These are phyloP conservation scores for Ephialtes manifestator DNA, from an alignment of 2,888 invertebrate genomes.

Conservation along the genomic window DNA sequence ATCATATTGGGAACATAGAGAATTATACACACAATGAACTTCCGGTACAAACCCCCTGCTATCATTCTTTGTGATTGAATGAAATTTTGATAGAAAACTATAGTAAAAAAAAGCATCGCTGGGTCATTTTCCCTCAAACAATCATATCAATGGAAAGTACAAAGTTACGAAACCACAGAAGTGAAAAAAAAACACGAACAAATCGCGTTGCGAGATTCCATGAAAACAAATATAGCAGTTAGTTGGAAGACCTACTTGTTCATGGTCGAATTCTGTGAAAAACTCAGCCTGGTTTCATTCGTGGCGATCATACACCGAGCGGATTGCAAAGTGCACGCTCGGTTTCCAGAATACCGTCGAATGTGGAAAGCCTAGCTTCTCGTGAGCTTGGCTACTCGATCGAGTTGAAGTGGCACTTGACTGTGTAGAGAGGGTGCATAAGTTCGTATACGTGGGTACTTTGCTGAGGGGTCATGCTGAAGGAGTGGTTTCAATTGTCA, in stretches of 20 bases:
- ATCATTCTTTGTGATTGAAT: too few species aligned
- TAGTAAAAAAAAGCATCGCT: too few species aligned
- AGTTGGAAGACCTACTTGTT: constrained; percentile 24
- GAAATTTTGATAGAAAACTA: too few species aligned
- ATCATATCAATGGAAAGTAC: too few species aligned
- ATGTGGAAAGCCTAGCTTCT: constrained; percentile 23
- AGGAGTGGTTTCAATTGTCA: constrained; percentile 52
- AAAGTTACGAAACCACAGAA: not conserved
- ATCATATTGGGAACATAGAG: too few species aligned
- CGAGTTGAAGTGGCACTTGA: constrained; percentile 38
- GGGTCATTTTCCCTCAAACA: too few species aligned
- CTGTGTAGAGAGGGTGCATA: constrained; percentile 13
- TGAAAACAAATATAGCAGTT: not conserved
- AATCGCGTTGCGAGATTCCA: not conserved
- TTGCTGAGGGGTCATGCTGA: constrained; percentile 4
- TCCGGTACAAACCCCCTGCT: too few species aligned
- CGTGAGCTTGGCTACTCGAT: constrained; percentile 21
- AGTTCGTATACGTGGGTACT: constrained; percentile 4
- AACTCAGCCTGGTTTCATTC: constrained; percentile 43
- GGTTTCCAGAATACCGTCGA: constrained; percentile 6
- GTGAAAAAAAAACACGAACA: not conserved
- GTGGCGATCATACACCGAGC: not conserved
- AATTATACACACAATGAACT: too few species aligned
- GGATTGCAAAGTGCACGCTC: constrained; percentile 15
- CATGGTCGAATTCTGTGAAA: constrained; percentile 30